Evolutionary conservation across 2,888 invertebrate species (phyloP).

Genomic region (Drosophila anomalata): DNA sequence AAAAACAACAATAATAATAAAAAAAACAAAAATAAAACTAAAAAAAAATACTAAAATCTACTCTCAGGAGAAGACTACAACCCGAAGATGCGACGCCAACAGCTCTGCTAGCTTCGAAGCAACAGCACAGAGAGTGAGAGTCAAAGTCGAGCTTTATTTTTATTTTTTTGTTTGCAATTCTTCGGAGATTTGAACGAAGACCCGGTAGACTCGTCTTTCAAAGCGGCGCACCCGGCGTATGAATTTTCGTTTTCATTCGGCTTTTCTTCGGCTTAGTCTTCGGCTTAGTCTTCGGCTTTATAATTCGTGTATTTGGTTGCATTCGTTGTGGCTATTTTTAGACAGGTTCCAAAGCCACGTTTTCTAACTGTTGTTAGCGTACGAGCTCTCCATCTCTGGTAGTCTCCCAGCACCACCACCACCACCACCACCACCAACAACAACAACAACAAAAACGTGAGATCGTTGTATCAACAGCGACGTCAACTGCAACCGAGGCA

Average conservation of each 20-base stretch:
- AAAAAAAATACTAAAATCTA: constrained; percentile 11
- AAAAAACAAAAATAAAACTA: constrained; percentile 49
- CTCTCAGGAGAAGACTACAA: constrained; percentile 25
- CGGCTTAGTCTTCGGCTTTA: constrained; percentile 6
- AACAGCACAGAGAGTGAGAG: constrained; percentile 56
- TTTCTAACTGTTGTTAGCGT: constrained; percentile 82
- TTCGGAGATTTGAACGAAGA: constrained; percentile 10
- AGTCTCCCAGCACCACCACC: constrained; percentile 16
- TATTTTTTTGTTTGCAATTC: background rate
- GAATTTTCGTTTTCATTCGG: constrained; percentile 54
- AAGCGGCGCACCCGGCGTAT: constrained; percentile 53
- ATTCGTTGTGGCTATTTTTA: constrained; percentile 81
- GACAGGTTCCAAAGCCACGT: constrained; percentile 82
- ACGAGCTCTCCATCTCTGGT: constrained; percentile 42
- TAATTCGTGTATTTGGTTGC: constrained; percentile 58
- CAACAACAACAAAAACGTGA: constrained; percentile 58
- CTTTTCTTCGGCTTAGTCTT: constrained; percentile 19
- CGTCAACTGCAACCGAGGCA: constrained; percentile 31
- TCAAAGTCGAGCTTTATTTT: constrained; percentile 32
- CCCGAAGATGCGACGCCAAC: constrained; percentile 35
- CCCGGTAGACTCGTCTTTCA: constrained; percentile 32
- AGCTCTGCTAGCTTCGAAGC: constrained; percentile 6
- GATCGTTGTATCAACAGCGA: constrained; percentile 56
- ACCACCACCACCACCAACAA: background rate
- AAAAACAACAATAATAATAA: constrained; percentile 49